Evolutionary conservation across 2,113 vertebrate genomes (phyloP).

Genomic region (Vidua macroura): DNA sequence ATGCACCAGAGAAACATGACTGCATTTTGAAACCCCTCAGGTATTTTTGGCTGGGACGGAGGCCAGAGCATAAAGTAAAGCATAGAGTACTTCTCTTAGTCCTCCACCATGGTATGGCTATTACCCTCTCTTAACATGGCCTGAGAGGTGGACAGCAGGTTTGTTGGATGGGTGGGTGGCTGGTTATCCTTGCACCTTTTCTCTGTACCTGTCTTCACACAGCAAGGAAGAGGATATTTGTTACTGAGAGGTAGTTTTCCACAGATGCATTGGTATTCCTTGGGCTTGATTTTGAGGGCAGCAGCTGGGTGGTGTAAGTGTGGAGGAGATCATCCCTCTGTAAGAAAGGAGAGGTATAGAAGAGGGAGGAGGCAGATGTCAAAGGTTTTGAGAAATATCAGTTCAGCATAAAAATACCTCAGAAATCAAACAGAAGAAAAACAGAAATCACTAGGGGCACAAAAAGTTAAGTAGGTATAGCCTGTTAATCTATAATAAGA

Average conservation of each 20-base stretch:
- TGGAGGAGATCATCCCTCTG: neutral
- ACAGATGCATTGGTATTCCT: neutral
- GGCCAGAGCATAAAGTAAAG: fast-evolving
- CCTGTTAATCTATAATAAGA: neutral
- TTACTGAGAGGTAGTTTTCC: neutral
- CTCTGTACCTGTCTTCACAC: neutral
- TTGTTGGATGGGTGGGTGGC: neutral
- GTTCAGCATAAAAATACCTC: neutral
- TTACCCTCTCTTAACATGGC: neutral
- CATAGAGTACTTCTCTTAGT: neutral
- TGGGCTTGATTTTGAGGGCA: neutral
- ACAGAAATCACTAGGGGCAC: neutral
- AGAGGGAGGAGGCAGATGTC: neutral
- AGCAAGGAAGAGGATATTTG: neutral
- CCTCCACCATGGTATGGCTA: fast-evolving
- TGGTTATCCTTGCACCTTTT: fast-evolving
- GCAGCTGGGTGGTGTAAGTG: neutral
- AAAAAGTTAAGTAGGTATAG: neutral
- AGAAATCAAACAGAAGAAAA: neutral
- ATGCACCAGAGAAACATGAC: neutral
- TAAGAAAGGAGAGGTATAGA: neutral
- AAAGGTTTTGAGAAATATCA: neutral
- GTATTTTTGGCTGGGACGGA: fast-evolving
- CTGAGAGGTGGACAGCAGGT: neutral
- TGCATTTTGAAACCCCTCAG: neutral